Conservation (phyloP, 2,888 invertebrate genomes). For the Dasysyrphus tricinctus region DNA sequence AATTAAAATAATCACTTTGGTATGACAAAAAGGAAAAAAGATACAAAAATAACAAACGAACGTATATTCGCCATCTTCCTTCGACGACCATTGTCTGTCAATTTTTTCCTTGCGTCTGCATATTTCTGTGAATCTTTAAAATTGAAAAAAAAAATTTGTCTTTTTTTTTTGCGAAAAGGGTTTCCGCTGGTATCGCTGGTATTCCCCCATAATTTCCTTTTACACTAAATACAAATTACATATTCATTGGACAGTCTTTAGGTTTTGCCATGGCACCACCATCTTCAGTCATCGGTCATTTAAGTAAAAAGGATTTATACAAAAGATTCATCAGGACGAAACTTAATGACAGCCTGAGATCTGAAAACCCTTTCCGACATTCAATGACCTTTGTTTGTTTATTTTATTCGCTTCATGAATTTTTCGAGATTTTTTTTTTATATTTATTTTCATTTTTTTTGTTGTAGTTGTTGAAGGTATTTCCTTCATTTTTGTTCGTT, state of each 20-base stretch:
- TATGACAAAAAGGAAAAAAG: slow-evolving; percentile 1
- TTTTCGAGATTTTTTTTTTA: slow-evolving; percentile 37
- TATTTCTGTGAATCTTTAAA: background rate
- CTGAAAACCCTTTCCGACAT: background rate
- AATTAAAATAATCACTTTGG: slow-evolving; percentile 29
- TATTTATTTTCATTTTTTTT: slow-evolving; percentile 2
- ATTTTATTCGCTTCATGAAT: slow-evolving; percentile 53
- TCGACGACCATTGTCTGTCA: slow-evolving; percentile 3
- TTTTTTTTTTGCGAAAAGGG: background rate
- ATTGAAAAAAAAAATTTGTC: background rate
- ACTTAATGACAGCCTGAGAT: slow-evolving; percentile 16
- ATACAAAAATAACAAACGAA: background rate
- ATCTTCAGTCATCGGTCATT: slow-evolving; percentile 30
- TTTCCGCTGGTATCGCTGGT: slow-evolving; percentile 9
- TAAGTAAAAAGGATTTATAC: slow-evolving; percentile 46
- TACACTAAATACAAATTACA: slow-evolving; percentile 53
- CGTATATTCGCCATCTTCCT: background rate
- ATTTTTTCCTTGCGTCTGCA: background rate
- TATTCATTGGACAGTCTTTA: slow-evolving; percentile 49
- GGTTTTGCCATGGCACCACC: background rate
- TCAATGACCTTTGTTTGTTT: slow-evolving; percentile 56
- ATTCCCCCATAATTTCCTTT: slow-evolving; percentile 19
- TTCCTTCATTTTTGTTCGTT: slow-evolving; percentile 52
- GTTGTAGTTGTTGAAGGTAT: background rate
- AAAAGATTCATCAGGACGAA: slow-evolving; percentile 49